Evolutionary conservation across 2,888 invertebrate genomes (phyloP), one percentile per base, ranked within the genome.

Genomic region (Lapara coniferarum): DNA sequence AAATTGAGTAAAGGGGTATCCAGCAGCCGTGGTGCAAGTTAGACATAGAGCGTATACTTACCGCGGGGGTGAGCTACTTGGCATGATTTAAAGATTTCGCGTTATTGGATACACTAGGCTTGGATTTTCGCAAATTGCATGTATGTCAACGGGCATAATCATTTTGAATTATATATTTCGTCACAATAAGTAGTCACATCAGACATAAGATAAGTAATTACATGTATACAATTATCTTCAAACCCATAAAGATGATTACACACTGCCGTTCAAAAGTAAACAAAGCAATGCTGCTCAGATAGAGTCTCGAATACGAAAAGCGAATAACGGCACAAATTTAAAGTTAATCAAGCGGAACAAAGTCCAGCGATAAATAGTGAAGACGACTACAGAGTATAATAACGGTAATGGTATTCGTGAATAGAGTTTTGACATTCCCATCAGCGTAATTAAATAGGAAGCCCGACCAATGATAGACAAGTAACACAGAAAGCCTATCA

Each of bases 1-100:
- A 93, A 93, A 92, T 93, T 86, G 85, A 81, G 81, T 77, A 86
- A 92, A 90, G 90, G 90, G 91, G 90, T 91, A 84, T 81, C 83
- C 84, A 84, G 85, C 86, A 85, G 85, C 85, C 86, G 82, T 81
- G 81, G 81, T 77, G 82, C 83, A 88, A 87, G 76, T 86, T 88
- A 79, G 70, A 69, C 69, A 55, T 49, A 66, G 51, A 66, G 69
- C 44, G 30, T n/a, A 58, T 58, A 66, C 63, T 52, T 57, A 73
- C 74, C 77, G 76, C 74, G 37, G 0, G 37, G 37, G 7, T 37
- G 37, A 7, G 4, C 37, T 8, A 37, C 37, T 37, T 3, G 37
- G 3, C 37, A 37, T 59, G 59, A 59, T 46, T 46, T 16, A 16
- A 59, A 37, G 37, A 37, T 37, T 37, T 5, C 37, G 5, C 37